A percentile compares a stretch with the other conserved stretches of the same genome.
Conservation (phyloP, 2,888 invertebrate species). For the Fabriciana adippe region DNA sequence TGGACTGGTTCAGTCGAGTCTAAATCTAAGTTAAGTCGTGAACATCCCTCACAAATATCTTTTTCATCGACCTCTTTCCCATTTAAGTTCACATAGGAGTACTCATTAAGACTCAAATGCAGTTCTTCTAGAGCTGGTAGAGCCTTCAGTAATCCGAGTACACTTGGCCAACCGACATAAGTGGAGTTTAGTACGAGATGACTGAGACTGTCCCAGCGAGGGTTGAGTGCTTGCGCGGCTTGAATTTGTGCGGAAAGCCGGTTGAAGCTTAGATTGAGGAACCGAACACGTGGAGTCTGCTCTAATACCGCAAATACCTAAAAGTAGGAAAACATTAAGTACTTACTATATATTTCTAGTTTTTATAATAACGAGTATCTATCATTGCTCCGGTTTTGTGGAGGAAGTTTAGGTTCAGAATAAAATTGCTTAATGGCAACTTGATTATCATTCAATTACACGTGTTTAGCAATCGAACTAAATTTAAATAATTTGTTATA, state of each 20-base stretch:
- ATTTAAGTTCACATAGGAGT: constrained; percentile 87
- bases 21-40: constrained; percentile 64
- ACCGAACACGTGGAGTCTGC: constrained; percentile 93
- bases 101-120: constrained; percentile 95
- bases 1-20: constrained; percentile 80
- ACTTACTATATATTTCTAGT: neutral
- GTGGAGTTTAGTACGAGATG: constrained; percentile 94
- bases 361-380: neutral
- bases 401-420: neutral
- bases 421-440: too few species aligned
- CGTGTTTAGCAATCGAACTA: too few species aligned
- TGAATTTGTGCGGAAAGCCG: constrained; percentile 87
- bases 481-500: too few species aligned
- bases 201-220: constrained; percentile 84
- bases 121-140: constrained; percentile 93
- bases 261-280: constrained; percentile 96
- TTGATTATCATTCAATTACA: too few species aligned
- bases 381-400: neutral
- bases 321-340: constrained; percentile 22
- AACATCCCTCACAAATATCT: constrained; percentile 68
- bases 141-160: constrained; percentile 88
- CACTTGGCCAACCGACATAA: constrained; percentile 91
- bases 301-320: constrained; percentile 92
- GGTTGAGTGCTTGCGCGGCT: constrained; percentile 74
- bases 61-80: constrained; percentile 65